Base-by-base conservation (phyloP, 1,140 invertebrate genomes). In the Atta texana region DNA sequence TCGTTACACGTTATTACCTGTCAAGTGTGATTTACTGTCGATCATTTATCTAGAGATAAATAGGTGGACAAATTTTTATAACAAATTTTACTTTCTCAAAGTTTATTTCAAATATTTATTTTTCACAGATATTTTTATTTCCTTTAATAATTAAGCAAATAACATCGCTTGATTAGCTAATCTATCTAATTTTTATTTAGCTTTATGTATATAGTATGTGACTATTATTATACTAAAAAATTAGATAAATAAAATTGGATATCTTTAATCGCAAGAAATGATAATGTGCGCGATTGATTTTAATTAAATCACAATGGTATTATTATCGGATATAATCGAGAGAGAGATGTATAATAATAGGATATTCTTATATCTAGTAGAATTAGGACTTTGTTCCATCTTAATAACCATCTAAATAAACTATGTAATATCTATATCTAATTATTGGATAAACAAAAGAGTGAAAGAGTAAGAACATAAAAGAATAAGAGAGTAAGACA, bases 11-110 rank as follows among this genome's bases (percentile, higher is more conserved):
- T 31, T 53, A 80, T 69, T 80, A 24, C 28, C 63, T 55, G 34
- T 18, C n/a, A 44, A 4, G 12, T 44, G 1, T 64, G 59, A 77
- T 77, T 76, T 76, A 76, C 21, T 55, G 6, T 31, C 24, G 57
- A 4, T 49, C 39, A 49, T 77, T 77, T 77, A 21, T 14, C 12
- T 14, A 31, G 8, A 55, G 39, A n/a, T 64, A 77, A 77, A 77
- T 77, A 49, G 51, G 14, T 28, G 57, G n/a, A 49, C 24, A 44
- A 64, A 53, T 80, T 68, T 80, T 80, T 68, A 80, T 18, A 44
- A 31, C 18, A 49, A 31, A 6, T 49, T 18, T 59, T 75, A 57
- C n/a, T 8, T 16, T 34, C 12, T 53, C 31, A 7, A 3, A 57
- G n/a, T 71, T 14, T 12, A 49, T 24, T 49, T 64, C 49, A 31